These are phyloP conservation scores for Leptoteleia sp. DNA, from an alignment of 1,140 invertebrate genomes.

Conservation along the genomic window DNA sequence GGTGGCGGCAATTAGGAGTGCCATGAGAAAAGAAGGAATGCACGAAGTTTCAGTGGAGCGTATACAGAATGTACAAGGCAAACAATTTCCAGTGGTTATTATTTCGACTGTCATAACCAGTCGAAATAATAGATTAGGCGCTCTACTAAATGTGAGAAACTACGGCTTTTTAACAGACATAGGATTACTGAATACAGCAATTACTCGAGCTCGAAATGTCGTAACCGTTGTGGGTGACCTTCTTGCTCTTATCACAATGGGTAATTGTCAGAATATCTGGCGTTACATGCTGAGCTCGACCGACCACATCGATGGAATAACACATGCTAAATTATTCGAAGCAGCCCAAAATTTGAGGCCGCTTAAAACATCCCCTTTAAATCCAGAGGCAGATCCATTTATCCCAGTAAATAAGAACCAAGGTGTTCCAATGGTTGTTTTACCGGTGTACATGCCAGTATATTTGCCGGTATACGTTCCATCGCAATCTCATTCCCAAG, in stretches of 20 bases:
- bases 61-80: constrained; percentile 94
- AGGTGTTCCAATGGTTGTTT: background rate
- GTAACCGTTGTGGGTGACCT: constrained; percentile 94
- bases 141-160: constrained; percentile 84
- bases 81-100: constrained; percentile 93
- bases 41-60: constrained; percentile 91
- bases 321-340: constrained; percentile 34
- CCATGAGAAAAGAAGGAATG: constrained; percentile 88
- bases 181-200: constrained; percentile 92
- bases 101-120: constrained; percentile 91
- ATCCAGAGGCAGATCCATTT: constrained; percentile 86
- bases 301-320: constrained; percentile 42
- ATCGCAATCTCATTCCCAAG: constrained; percentile 15
- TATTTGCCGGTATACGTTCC: constrained; percentile 19
- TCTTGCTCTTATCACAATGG: constrained; percentile 90
- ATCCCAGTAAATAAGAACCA: constrained; percentile 6
- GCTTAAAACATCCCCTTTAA: constrained; percentile 83
- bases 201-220: constrained; percentile 92
- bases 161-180: constrained; percentile 94
- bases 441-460: constrained; percentile 16
- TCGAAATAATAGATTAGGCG: constrained; percentile 83
- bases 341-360: constrained; percentile 22
- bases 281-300: constrained; percentile 89
- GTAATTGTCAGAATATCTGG: constrained; percentile 91
- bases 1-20: constrained; percentile 89